Evolutionary conservation across 2,113 vertebrate species (phyloP).

Genomic region (Anser brachyrhynchus): DNA sequence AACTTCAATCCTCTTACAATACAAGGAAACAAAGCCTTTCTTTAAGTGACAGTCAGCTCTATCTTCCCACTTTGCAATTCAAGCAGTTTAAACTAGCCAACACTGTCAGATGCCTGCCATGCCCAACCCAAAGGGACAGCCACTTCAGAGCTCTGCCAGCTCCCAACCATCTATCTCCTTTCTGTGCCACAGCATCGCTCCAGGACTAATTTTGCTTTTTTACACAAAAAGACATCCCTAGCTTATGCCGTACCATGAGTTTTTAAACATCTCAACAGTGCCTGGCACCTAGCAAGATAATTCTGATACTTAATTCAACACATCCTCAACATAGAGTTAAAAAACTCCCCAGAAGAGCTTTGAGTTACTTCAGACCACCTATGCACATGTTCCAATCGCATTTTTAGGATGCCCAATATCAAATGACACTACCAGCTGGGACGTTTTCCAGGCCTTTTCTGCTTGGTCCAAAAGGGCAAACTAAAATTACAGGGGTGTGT

Average conservation of each 20-base stretch:
- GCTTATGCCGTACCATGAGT: background rate
- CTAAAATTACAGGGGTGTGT: background rate
- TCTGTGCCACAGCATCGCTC: background rate
- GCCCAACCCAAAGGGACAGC: background rate
- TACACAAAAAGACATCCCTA: background rate
- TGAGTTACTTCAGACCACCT: background rate
- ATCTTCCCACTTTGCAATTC: background rate
- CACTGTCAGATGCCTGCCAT: background rate
- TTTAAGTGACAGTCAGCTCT: background rate
- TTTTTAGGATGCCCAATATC: background rate
- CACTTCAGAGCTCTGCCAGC: background rate
- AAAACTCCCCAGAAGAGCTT: background rate
- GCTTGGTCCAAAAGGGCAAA: background rate
- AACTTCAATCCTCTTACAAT: background rate
- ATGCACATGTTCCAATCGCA: background rate
- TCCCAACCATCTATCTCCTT: background rate
- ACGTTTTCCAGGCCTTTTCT: background rate
- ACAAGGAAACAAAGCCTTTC: background rate
- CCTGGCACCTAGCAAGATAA: background rate
- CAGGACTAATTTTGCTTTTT: background rate
- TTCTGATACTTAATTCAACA: background rate
- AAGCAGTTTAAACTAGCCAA: accelerated
- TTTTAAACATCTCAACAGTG: background rate
- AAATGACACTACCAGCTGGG: background rate
- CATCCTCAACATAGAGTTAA: background rate